Evolutionary conservation across 1,140 invertebrate genomes (phyloP).

Genomic region (Notospermus geniculatus): DNA sequence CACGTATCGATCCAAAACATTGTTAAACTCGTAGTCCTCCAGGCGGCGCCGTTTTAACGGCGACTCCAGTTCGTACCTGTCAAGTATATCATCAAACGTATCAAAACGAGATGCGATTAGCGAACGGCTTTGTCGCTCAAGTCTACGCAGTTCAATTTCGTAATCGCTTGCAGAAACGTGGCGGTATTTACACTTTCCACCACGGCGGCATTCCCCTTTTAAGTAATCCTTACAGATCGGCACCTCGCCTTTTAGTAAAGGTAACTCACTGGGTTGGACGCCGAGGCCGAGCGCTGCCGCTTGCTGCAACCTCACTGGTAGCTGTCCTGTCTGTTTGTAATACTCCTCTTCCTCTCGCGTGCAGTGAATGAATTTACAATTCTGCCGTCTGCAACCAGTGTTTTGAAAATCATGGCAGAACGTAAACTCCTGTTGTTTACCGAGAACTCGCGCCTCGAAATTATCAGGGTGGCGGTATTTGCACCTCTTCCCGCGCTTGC

Average conservation of each 20-base stretch:
- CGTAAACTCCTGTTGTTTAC: conserved; percentile 57
- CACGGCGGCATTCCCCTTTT: conserved; percentile 69
- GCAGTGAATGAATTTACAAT: conserved; percentile 76
- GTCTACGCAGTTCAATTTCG: conserved; percentile 31
- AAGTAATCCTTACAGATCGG: conserved; percentile 76
- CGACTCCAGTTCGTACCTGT: conserved; percentile 3
- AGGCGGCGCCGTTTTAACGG: conserved; percentile 16
- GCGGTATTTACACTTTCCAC: conserved; percentile 53
- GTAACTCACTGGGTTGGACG: conserved; percentile 30
- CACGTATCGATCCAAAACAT: neutral
- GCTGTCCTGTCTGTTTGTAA: conserved; percentile 60
- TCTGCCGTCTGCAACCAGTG: conserved; percentile 57
- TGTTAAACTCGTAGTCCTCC: conserved; percentile 18
- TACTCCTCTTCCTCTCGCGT: conserved; percentile 74
- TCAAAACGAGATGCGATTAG: conserved; percentile 25
- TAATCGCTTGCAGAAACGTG: conserved; percentile 37
- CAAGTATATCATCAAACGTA: conserved; percentile 29
- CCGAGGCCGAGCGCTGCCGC: conserved; percentile 39
- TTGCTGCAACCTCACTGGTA: conserved; percentile 46
- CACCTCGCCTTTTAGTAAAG: conserved; percentile 38
- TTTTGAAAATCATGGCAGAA: conserved; percentile 87
- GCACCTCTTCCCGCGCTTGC: conserved; percentile 74
- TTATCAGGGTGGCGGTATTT: conserved; percentile 59
- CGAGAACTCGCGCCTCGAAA: conserved; percentile 33
- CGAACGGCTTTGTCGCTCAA: neutral